Evolutionary conservation across 2,888 invertebrate species (phyloP).

Genomic region (Cantharis flavilabris): DNA sequence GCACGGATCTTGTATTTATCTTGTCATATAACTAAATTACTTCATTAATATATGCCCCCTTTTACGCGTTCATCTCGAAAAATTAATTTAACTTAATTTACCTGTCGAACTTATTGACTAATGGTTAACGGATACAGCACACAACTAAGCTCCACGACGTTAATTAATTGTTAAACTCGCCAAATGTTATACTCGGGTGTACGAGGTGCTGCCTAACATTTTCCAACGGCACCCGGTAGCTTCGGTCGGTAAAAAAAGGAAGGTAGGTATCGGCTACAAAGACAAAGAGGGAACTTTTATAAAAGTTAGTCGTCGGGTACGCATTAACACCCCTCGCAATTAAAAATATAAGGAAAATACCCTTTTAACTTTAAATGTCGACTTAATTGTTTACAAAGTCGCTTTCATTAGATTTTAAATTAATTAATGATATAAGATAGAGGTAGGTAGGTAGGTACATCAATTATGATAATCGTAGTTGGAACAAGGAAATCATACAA

Average conservation of each 20-base stretch:
- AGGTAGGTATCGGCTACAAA: background rate
- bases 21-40: constrained; percentile 56
- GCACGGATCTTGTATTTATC: constrained; percentile 53
- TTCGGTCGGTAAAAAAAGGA: background rate
- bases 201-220: background rate
- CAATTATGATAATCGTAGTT: background rate
- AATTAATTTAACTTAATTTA: constrained; percentile 30
- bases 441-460: background rate
- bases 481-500: background rate
- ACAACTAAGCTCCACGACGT: background rate
- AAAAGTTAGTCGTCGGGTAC: background rate
- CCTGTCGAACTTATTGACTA: constrained; percentile 24
- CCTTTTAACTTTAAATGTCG: background rate
- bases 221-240: background rate
- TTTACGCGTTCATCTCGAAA: constrained; percentile 19
- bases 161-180: background rate
- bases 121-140: constrained; percentile 7
- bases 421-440: background rate
- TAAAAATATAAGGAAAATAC: background rate
- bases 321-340: background rate
- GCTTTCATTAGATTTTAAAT: background rate
- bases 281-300: background rate
- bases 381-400: background rate
- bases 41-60: constrained; percentile 41
- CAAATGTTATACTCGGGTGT: background rate